phyloP scores from a whole-genome alignment of 2,888 invertebrate species.

The Drosophila flavopinicola region DNA sequence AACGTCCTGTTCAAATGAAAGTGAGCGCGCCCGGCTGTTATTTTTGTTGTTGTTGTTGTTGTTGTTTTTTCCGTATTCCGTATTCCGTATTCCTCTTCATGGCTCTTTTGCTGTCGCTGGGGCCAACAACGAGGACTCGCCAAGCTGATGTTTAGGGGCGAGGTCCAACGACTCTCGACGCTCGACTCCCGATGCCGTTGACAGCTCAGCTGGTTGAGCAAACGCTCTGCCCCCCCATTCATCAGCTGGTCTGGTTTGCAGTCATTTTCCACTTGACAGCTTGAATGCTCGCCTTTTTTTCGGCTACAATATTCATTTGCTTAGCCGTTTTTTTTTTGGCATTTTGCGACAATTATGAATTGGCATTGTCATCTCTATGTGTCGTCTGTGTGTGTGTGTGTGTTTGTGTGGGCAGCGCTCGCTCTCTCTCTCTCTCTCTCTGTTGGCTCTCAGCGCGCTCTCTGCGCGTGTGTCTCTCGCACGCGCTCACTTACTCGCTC shows the following conservation, averaged over 20 bases:
- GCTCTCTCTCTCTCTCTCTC: slow-evolving; percentile 3
- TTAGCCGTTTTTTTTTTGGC: slow-evolving; percentile 18
- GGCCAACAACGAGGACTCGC: background rate
- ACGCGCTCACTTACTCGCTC: slow-evolving; percentile 9
- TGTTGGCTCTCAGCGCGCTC: no score
- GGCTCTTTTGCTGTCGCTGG: background rate
- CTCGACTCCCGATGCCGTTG: slow-evolving; percentile 18
- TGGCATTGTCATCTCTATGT: slow-evolving; percentile 59
- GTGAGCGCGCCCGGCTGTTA: slow-evolving; percentile 36
- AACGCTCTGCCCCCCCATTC: slow-evolving; percentile 20
- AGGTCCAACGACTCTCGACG: slow-evolving; percentile 32
- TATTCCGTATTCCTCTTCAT: background rate
- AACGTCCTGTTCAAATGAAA: slow-evolving; percentile 54
- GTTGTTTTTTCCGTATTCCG: background rate
- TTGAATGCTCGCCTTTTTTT: slow-evolving; percentile 22
- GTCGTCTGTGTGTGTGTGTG: slow-evolving; percentile 25
- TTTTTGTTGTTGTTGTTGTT: background rate
- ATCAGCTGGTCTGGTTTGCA: slow-evolving; percentile 39
- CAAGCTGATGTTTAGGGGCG: slow-evolving; percentile 38
- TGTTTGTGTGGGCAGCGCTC: slow-evolving; percentile 3
- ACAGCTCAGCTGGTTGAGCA: slow-evolving; percentile 33
- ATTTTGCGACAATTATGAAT: slow-evolving; percentile 67
- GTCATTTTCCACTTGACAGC: slow-evolving; percentile 46
- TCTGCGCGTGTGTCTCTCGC: no score
- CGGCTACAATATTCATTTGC: slow-evolving; percentile 29